Evolutionary conservation across 2,797 vertebrate genomes (phyloP).

Genomic region (Eulemur coronatus): DNA sequence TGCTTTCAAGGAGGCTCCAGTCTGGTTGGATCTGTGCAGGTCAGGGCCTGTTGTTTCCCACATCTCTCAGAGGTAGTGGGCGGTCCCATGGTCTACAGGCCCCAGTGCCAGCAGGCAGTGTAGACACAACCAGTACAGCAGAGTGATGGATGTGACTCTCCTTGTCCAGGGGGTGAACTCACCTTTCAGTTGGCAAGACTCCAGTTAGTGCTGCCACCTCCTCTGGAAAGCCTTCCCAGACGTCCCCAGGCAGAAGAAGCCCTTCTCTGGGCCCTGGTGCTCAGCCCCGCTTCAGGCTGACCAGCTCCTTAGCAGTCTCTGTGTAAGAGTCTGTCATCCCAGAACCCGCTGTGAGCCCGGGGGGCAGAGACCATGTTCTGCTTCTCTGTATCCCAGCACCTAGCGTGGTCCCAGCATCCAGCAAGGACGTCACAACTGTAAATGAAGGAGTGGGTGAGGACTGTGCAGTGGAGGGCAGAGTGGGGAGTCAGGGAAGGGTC

Average conservation of each 20-base stretch:
- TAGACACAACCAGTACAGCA: neutral
- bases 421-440: too few species aligned
- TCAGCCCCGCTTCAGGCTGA: accelerated
- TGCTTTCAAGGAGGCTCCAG: neutral
- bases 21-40: neutral
- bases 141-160: neutral
- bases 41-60: neutral
- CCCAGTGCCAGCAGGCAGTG: neutral
- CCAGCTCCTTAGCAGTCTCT: neutral
- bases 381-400: neutral
- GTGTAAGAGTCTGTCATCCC: neutral
- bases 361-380: neutral
- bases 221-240: neutral
- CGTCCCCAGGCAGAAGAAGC: neutral
- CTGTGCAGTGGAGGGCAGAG: neutral
- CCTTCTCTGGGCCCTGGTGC: neutral
- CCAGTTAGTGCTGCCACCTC: neutral
- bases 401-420: neutral
- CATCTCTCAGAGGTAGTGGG: neutral
- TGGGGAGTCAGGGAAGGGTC: neutral
- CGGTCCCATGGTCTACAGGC: neutral
- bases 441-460: neutral
- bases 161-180: neutral
- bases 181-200: neutral
- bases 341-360: neutral